These are phyloP conservation scores for Diglossa brunneiventris DNA, from an alignment of 2,113 vertebrate genomes.

Conservation along the genomic window DNA sequence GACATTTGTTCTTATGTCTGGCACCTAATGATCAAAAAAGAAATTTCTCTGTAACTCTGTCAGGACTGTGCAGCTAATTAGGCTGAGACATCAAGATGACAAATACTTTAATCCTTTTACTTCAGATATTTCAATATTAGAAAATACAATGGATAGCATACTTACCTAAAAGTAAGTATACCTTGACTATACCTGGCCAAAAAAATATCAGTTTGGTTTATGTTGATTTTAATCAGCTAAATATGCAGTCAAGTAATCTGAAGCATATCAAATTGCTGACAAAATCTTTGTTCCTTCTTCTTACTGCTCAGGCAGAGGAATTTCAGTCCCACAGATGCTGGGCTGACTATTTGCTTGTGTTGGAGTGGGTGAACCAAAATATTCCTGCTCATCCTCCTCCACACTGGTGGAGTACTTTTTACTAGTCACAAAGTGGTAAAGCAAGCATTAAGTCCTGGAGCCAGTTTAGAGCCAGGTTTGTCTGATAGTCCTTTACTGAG, in stretches of 20 bases:
- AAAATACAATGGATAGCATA: not conserved
- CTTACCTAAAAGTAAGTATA: not conserved
- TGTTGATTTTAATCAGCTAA: not conserved
- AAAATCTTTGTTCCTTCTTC: not conserved
- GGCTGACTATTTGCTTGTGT: not conserved
- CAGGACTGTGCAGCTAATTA: not conserved
- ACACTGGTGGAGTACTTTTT: not conserved
- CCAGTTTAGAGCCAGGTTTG: accelerated
- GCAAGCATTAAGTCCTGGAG: not conserved
- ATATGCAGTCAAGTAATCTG: not conserved
- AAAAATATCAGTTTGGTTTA: not conserved
- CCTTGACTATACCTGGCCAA: not conserved
- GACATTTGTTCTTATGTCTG: not conserved
- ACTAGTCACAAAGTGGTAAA: not conserved
- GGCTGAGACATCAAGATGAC: not conserved
- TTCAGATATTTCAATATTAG: not conserved
- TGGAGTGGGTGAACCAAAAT: not conserved
- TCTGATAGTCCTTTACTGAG: not conserved
- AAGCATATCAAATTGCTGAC: not conserved
- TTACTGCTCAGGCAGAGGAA: not conserved
- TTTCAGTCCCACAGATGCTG: not conserved
- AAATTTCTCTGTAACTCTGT: not conserved
- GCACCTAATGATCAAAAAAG: not conserved
- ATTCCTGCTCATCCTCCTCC: not conserved
- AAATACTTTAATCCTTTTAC: not conserved